phyloP scores from a whole-genome alignment of 2,113 vertebrate species.

The Telmatochromis brachygnathus region DNA sequence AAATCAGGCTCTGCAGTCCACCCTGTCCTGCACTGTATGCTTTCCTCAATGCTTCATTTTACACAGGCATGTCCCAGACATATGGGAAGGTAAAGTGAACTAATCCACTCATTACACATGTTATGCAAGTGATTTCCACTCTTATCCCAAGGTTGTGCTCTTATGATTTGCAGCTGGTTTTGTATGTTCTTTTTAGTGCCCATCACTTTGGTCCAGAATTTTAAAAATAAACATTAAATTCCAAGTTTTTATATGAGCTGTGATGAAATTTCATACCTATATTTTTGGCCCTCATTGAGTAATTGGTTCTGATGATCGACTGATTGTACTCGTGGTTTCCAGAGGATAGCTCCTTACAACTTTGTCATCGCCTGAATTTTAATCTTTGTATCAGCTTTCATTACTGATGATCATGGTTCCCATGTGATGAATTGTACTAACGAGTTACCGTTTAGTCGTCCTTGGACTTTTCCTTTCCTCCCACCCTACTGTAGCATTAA shows the following conservation, averaged over 20 bases:
- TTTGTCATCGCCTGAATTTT: not conserved
- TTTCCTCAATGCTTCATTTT: not conserved
- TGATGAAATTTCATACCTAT: not conserved
- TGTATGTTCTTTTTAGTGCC: not conserved
- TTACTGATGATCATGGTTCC: not conserved
- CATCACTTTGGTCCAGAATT: not conserved
- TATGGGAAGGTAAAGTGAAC: slow-evolving; percentile 1
- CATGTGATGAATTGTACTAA: not conserved
- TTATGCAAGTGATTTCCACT: not conserved
- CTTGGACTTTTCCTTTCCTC: not conserved
- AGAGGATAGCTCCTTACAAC: not conserved
- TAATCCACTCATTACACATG: slow-evolving; percentile 26
- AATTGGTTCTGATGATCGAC: fast-evolving
- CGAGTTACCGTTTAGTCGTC: not conserved
- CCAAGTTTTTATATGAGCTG: not conserved
- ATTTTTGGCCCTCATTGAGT: not conserved
- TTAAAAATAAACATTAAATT: not conserved
- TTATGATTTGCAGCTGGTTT: slow-evolving; percentile 8
- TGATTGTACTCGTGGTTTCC: not conserved
- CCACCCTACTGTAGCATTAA: not conserved
- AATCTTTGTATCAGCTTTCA: not conserved
- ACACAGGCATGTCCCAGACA: not conserved
- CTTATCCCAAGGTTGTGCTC: not conserved
- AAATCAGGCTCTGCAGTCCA: not conserved
- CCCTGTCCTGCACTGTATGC: not conserved